Percentiles rank a stretch among this genome's conserved stretches.
phyloP scores from a whole-genome alignment of 2,797 vertebrate genomes.

The Gadopsis marmoratus region DNA sequence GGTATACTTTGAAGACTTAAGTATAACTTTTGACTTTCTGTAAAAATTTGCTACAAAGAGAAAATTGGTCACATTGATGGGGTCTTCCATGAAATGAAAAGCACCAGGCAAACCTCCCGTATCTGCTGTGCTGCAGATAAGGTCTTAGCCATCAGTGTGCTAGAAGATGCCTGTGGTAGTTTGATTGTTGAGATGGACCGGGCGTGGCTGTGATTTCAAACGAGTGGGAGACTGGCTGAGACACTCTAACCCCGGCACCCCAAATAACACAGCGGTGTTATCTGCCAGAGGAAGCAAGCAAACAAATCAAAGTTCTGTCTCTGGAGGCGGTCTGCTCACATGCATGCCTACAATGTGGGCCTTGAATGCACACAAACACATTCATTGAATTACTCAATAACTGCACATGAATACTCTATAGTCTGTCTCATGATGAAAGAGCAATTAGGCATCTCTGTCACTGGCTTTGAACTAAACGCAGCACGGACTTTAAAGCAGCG shows the following conservation, averaged over 20 bases:
- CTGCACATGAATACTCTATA: slow-evolving; percentile 77
- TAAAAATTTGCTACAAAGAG: slow-evolving; percentile 3
- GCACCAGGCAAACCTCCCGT: background rate
- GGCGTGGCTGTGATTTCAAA: slow-evolving; percentile 65
- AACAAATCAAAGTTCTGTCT: slow-evolving; percentile 72
- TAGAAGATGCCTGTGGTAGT: slow-evolving; percentile 49
- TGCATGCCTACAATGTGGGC: slow-evolving; percentile 30
- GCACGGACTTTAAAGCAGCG: slow-evolving; percentile 57
- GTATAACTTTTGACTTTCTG: background rate
- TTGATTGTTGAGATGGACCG: slow-evolving; percentile 59
- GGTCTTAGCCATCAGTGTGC: slow-evolving; percentile 37
- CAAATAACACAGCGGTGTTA: slow-evolving; percentile 71
- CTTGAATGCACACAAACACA: slow-evolving; percentile 45
- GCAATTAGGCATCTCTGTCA: slow-evolving; percentile 73
- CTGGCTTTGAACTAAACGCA: slow-evolving; percentile 66
- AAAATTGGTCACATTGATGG: slow-evolving; percentile 16
- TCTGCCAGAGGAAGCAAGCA: slow-evolving; percentile 76
- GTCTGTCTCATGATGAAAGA: slow-evolving; percentile 76
- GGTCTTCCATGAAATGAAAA: slow-evolving; percentile 13
- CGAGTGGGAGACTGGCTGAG: slow-evolving; percentile 64
- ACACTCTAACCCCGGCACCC: slow-evolving; percentile 63
- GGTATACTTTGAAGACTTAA: background rate
- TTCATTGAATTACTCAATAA: slow-evolving; percentile 71
- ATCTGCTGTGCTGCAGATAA: slow-evolving; percentile 33
- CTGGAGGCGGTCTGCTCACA: slow-evolving; percentile 58